Evolutionary conservation across 2,797 vertebrate species (phyloP), one percentile per base, ranked within the genome.

Genomic region (Cryptoblepharus egeriae): DNA sequence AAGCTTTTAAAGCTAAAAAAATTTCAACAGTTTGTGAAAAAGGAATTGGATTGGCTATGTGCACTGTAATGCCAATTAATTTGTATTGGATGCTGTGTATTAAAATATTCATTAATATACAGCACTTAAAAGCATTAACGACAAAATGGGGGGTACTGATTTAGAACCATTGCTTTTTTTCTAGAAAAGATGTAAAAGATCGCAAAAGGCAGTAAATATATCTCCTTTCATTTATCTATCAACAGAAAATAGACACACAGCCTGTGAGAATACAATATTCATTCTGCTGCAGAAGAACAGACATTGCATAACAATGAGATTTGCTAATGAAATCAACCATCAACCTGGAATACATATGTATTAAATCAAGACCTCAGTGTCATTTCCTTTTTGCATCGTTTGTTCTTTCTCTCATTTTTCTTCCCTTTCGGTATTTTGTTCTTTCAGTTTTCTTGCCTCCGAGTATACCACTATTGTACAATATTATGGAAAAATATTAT

Each of bases 261-360:
- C 92, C 94, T 95, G 93, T 89, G 93, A 95, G 97, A 97, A 98
- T 96, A 97, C 97, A 97, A 98, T 97, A 98, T 98, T 98, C 97
- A 97, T 99, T 99, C 98, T 99, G 97, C 98, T 99, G 98, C 98
- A 99, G 98, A 97, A 99, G 98, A 97, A 99, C 98, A 98, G 97
- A 96, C 98, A 97, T 97, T 98, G 98, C 98, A 99, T 99, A 99
- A 98, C 98, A 99, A 99, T 99, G 98, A 99, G 98, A 97, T 96
- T 96, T 96, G 96, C 98, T 99, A 99, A 99, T 99, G 98, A 99
- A 99, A 99, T 98, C 98, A 98, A 97, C 97, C 96, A 98, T 98
- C 98, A 99, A 97, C 97, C 97, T 98, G 96, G 97, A 98, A 97
- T 98, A 98, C 97, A 97, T 97, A 98, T 97, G 97, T 98, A 98